phyloP scores from a whole-genome alignment of 2,888 invertebrate species.

The Melolontha melolontha region DNA sequence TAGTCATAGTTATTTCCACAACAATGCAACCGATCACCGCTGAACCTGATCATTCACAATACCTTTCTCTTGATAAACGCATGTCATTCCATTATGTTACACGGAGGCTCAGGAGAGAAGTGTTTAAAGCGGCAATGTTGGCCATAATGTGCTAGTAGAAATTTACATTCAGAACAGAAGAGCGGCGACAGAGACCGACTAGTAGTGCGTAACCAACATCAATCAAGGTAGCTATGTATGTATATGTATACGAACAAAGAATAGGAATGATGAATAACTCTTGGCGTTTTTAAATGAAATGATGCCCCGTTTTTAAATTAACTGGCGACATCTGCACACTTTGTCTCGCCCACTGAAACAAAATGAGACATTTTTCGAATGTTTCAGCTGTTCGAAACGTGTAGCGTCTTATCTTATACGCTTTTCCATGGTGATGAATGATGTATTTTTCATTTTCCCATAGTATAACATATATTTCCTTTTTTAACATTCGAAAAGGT shows the following conservation, averaged over 20 bases:
- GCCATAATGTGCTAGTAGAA: background rate
- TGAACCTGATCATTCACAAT: too few relatives aligned
- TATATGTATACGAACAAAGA: constrained; percentile 6
- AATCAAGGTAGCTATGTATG: constrained; percentile 16
- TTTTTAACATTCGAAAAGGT: too few relatives aligned
- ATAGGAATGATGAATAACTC: constrained; percentile 20
- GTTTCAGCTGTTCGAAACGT: constrained; percentile 27
- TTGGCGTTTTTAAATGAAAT: constrained; percentile 20
- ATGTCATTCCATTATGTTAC: too few relatives aligned
- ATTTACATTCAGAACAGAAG: constrained; percentile 22
- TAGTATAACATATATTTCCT: too few relatives aligned
- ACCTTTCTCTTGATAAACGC: too few relatives aligned
- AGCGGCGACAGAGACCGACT: background rate
- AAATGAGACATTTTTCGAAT: constrained; percentile 34
- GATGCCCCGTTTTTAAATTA: constrained; percentile 21
- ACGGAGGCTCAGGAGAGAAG: too few relatives aligned
- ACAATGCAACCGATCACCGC: too few relatives aligned
- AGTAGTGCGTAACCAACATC: constrained; percentile 6
- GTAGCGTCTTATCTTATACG: constrained; percentile 22
- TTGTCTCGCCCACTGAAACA: constrained; percentile 8
- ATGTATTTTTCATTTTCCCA: constrained; percentile 18
- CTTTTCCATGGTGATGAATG: constrained; percentile 26
- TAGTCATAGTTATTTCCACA: too few relatives aligned
- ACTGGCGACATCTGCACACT: constrained; percentile 26
- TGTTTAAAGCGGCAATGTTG: too few relatives aligned